Evolutionary conservation across 2,113 vertebrate genomes (phyloP).

Genomic region (Emydura subglobosa): DNA sequence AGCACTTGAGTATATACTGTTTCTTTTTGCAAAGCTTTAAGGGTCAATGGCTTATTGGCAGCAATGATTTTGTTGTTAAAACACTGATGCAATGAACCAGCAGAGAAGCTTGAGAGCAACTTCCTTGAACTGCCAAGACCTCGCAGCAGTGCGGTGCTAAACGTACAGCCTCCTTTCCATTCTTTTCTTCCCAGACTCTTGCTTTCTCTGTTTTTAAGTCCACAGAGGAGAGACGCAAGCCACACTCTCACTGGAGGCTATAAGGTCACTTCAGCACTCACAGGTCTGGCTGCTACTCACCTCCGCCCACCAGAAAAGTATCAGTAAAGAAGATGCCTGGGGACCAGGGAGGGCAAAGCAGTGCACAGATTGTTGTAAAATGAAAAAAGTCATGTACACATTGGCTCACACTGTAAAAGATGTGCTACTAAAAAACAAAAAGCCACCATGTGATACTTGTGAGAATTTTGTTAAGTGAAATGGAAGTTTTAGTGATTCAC

Average conservation of each 20-base stretch:
- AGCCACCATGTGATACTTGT: neutral
- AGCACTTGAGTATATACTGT: neutral
- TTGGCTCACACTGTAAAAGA: neutral
- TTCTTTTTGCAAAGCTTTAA: neutral
- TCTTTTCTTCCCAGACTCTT: neutral
- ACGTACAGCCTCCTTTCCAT: neutral
- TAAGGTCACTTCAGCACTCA: neutral
- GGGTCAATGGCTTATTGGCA: neutral
- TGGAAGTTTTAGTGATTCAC: neutral
- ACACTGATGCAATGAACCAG: neutral
- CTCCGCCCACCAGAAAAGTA: too few species aligned
- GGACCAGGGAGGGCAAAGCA: accelerated
- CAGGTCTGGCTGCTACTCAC: accelerated
- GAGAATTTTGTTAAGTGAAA: neutral
- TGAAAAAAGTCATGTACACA: neutral
- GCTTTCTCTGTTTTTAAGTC: neutral
- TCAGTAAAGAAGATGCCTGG: accelerated
- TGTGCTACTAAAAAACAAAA: neutral
- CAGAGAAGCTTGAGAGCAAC: neutral
- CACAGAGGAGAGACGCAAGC: neutral
- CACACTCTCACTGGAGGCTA: neutral
- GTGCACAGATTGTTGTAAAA: neutral
- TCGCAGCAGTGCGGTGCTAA: neutral
- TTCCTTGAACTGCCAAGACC: neutral
- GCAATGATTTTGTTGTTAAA: neutral